Evolutionary conservation across 2,888 invertebrate species (phyloP).

Genomic region (Cylloceria caligata): DNA sequence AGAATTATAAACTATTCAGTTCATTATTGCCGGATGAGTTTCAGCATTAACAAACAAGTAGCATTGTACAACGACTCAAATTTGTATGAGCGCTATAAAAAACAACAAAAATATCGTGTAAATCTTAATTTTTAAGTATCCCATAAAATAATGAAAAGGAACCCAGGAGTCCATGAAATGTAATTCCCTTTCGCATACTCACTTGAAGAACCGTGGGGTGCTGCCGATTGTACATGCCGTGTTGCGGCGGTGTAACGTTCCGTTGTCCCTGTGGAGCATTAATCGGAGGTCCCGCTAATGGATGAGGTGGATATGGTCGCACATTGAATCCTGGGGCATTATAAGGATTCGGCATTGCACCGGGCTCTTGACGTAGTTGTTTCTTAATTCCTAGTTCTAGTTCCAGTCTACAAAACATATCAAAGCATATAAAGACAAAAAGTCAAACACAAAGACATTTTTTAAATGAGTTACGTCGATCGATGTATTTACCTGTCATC

Average conservation of each 20-base stretch:
- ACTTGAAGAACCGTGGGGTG: constrained; percentile 81
- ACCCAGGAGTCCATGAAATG: too few relatives aligned
- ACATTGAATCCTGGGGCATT: constrained; percentile 73
- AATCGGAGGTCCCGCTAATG: constrained; percentile 52
- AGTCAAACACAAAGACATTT: constrained; percentile 5
- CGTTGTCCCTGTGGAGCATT: constrained; percentile 56
- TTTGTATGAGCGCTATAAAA: too few relatives aligned
- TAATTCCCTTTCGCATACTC: too few relatives aligned
- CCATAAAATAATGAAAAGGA: too few relatives aligned
- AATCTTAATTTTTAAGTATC: too few relatives aligned
- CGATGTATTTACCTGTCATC: constrained; percentile 85
- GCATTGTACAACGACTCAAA: too few relatives aligned
- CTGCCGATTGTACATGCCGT: constrained; percentile 78
- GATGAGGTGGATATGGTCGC: constrained; percentile 74
- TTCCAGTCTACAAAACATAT: constrained; percentile 83
- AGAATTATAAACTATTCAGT: too few relatives aligned
- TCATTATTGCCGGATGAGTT: too few relatives aligned
- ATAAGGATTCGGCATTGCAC: constrained; percentile 61
- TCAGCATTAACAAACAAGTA: too few relatives aligned
- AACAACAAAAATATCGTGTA: too few relatives aligned
- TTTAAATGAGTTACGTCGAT: background rate
- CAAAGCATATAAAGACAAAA: constrained; percentile 3
- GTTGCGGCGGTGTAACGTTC: constrained; percentile 71
- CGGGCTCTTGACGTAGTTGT: constrained; percentile 72
- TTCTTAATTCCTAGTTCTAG: constrained; percentile 87